Conservation (phyloP, 2,113 vertebrate species). For the Sinocyclocheilus grahami region DNA sequence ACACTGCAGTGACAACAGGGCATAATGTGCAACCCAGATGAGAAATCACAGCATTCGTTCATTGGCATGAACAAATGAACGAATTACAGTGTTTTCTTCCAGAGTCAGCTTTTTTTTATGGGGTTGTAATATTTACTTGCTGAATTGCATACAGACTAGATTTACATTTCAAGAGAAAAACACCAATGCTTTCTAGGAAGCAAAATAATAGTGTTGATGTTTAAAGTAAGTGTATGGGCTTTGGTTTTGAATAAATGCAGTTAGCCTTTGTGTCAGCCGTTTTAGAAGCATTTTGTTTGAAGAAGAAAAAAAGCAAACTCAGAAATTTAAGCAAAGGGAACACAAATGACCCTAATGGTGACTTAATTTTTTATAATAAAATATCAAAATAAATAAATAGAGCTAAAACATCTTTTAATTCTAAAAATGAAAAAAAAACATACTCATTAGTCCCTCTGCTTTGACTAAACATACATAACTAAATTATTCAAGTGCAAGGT, state of each 20-base stretch:
- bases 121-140: neutral
- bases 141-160: neutral
- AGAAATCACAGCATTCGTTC: neutral
- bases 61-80: neutral
- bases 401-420: neutral
- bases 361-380: neutral
- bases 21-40: neutral
- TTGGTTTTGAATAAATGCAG: neutral
- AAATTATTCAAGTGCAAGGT: slow-evolving; percentile 19
- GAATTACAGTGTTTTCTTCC: neutral
- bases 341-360: too few species aligned
- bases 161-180: neutral
- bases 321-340: too few species aligned
- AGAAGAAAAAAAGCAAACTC: too few species aligned
- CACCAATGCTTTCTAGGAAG: neutral
- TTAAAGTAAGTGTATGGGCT: neutral
- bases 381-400: neutral
- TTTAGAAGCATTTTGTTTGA: neutral
- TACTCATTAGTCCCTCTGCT: neutral
- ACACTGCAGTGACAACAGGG: neutral
- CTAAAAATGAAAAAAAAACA: neutral
- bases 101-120: neutral
- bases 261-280: neutral
- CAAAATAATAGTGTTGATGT: neutral
- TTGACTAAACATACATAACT: neutral